phyloP scores from a whole-genome alignment of 2,113 vertebrate genomes.

The Tupaia chinensis region DNA sequence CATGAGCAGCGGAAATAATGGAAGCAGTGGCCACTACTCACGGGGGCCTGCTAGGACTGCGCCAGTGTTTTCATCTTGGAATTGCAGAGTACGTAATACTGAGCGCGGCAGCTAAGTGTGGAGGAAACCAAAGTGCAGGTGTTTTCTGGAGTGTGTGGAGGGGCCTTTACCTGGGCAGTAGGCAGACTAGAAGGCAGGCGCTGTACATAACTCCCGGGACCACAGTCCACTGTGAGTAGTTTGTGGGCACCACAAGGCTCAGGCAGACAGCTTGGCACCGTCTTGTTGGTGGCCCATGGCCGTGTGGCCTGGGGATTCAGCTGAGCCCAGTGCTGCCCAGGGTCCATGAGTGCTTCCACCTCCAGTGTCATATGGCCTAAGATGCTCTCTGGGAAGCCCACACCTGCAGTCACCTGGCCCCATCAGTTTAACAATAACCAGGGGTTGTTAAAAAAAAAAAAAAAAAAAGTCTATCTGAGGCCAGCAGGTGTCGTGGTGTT shows the following conservation, averaged over 20 bases:
- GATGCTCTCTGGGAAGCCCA: background rate
- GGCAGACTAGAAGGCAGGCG: too few relatives aligned
- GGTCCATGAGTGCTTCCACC: background rate
- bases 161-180: fast-evolving
- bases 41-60: background rate
- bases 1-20: background rate
- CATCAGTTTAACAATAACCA: background rate
- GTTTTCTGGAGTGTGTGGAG: fast-evolving
- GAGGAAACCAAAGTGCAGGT: fast-evolving
- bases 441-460: background rate
- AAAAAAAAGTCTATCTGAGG: too few relatives aligned
- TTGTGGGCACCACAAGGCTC: fast-evolving
- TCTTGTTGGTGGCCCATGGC: fast-evolving
- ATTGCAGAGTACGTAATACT: background rate
- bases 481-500: too few relatives aligned
- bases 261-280: background rate
- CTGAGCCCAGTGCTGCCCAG: too few relatives aligned
- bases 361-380: background rate
- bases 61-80: too few relatives aligned
- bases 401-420: background rate
- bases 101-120: fast-evolving
- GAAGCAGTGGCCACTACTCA: background rate
- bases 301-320: fast-evolving
- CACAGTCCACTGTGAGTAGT: fast-evolving
- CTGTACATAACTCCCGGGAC: background rate